These are phyloP conservation scores for Thalpophila matura DNA, from an alignment of 2,888 invertebrate genomes.

Conservation along the genomic window DNA sequence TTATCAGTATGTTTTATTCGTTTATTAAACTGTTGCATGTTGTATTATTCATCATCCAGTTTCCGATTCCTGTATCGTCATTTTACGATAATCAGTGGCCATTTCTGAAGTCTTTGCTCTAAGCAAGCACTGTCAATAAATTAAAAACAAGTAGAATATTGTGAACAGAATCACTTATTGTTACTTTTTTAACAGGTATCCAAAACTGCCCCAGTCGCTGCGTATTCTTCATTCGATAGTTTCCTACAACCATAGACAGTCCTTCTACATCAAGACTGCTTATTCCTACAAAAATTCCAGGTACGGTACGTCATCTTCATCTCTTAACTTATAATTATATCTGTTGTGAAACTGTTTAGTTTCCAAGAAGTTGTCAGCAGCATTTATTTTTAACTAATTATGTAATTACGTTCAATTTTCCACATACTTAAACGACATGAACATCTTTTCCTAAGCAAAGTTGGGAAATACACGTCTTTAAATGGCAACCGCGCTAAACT, in stretches of 20 bases:
- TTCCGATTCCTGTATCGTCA: too few relatives aligned
- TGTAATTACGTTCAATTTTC: constrained; percentile 38
- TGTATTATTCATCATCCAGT: too few relatives aligned
- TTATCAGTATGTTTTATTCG: too few relatives aligned
- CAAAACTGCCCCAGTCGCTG: constrained; percentile 52
- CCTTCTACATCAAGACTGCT: constrained; percentile 29
- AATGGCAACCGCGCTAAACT: constrained; percentile 31
- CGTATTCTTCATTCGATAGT: constrained; percentile 58
- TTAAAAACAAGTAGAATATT: too few relatives aligned
- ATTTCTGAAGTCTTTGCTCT: too few relatives aligned
- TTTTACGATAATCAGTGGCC: too few relatives aligned
- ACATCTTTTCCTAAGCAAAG: constrained; percentile 40
- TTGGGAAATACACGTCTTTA: constrained; percentile 37
- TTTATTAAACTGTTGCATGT: too few relatives aligned
- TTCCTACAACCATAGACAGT: constrained; percentile 58
- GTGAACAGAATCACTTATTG: too few relatives aligned
- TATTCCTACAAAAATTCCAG: constrained; percentile 35
- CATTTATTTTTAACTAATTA: constrained; percentile 37
- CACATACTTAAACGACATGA: constrained; percentile 40
- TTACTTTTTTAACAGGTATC: constrained; percentile 52
- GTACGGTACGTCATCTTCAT: constrained; percentile 35
- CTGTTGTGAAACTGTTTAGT: constrained; percentile 2
- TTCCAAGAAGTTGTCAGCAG: constrained; percentile 24
- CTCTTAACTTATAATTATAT: neutral
- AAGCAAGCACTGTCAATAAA: too few relatives aligned